Percentiles rank a stretch among this genome's conserved stretches.
These are phyloP conservation scores for Chirona hameri DNA, from an alignment of 2,888 invertebrate species.

Conservation along the genomic window DNA sequence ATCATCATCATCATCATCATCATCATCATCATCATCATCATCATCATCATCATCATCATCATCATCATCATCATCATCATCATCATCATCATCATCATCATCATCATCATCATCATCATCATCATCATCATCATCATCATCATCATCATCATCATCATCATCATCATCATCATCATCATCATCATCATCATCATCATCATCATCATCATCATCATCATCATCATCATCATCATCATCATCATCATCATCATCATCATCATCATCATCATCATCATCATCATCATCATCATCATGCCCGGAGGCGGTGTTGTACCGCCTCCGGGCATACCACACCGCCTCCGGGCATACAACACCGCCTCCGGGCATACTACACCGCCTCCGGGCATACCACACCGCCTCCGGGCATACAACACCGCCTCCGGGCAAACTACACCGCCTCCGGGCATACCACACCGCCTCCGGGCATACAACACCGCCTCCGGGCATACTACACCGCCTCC, in stretches of 20 bases:
- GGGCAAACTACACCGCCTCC: no score
- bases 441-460: no score
- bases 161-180: slow-evolving; percentile 22
- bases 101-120: not conserved
- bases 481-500: no score
- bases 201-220: slow-evolving; percentile 22
- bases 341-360: no score
- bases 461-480: no score
- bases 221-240: slow-evolving; percentile 22
- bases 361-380: no score
- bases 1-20: slow-evolving; percentile 22
- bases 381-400: no score
- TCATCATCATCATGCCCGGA: not conserved
- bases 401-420: no score
- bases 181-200: slow-evolving; percentile 22
- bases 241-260: slow-evolving; percentile 22
- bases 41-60: slow-evolving; percentile 22
- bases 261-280: slow-evolving; percentile 22
- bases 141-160: slow-evolving; percentile 22
- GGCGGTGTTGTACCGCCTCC: not conserved
- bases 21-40: slow-evolving; percentile 22
- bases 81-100: slow-evolving; percentile 22
- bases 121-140: slow-evolving; percentile 11
- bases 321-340: no score
- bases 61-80: slow-evolving; percentile 22